Base-by-base conservation (phyloP, 2,888 invertebrate species). In the Cheilosia vernalis region DNA sequence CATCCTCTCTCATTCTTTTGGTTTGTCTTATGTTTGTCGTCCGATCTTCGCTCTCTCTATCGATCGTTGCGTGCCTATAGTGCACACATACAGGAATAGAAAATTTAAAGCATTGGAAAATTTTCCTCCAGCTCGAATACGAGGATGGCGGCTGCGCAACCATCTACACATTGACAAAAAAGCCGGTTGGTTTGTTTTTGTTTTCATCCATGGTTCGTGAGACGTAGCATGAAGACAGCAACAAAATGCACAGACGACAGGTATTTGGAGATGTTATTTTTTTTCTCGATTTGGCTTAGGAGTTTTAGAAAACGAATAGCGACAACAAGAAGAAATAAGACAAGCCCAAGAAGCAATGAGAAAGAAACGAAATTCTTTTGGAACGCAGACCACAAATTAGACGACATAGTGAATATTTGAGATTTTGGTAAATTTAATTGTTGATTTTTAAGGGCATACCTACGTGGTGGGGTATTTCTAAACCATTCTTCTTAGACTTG, bases 181-280 rank as follows among this genome's bases (percentile, higher is more conserved):
- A 86, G 86, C 86, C 82, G 86, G 86, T 82, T 86, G 77, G 73
- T 86, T 86, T 86, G 86, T 86, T 86, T 86, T 86, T 81, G 86
- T 86, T 86, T 82, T 78, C 72, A 72, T 77, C 76, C 30, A 67
- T 49, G 33, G 40, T 67, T 81, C 66, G 61, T 47, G 66, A 69
- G 61, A 53, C 51, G n/a, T 63, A 58, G 80, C 44, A 53, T 37
- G 37, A 40, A 63, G 51, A 33, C 74, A 80, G 69, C 80, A 80
- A 80, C 84, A 80, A 80, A 79, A 69, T 24, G 27, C 72, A 76
- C 70, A 61, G 55, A 70, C 63, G 85, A 86, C 77, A 86, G 86
- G 86, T 86, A 86, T 82, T 86, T 86, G 58, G 55, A 56, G 49
- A 55, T 37, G 19, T 33, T 47, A 69, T 60, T 74, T 51, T 24